Evolutionary conservation across 1,140 invertebrate species (phyloP), one percentile per base, ranked within the genome.

Genomic region (Chironomus striatipennis): DNA sequence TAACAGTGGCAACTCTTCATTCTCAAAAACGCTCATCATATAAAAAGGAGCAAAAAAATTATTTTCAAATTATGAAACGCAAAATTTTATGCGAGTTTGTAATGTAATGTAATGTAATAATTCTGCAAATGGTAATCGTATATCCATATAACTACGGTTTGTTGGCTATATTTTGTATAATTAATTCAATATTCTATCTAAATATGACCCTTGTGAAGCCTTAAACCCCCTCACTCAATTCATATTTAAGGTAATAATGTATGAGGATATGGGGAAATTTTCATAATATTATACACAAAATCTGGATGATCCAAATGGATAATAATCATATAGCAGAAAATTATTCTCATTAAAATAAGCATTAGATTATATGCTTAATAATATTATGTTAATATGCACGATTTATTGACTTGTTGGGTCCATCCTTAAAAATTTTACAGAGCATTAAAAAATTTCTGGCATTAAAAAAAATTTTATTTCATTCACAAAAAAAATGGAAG

Each of bases 11-110:
- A 34, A 34, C 24, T 34, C 24, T 34, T 5, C 24, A 34, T 34
- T 5, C 24, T 2, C 24, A 34, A 34, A 34, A 34, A 34, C 5
- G 24, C 24, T 34, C 24, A 34, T 34, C 24, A 34, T 1, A 34
- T 34, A 34, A 34, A 34, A 34, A 15, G 8, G 12, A 57, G 43
- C 2, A 8, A 47, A 57, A 57, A 57, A 57, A 57, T 2, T 47
- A 8, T 12, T 10, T 2, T 47, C 2, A 57, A 57, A 57, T 57
- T 57, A 57, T 57, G 47, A 57, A 57, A 57, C 47, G 47, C 47
- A 57, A 57, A 57, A 57, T 57, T 57, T 57, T 57, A 57, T 57
- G 47, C n/a, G 47, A 57, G 47, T 12, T n/a, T 57, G 47, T 57
- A 57, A 57, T 57, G 12, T 57, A 57, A 57, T 57, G 12, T 57